Base-by-base conservation (phyloP, 2,888 invertebrate genomes). In the Drosophila niveifrons region DNA sequence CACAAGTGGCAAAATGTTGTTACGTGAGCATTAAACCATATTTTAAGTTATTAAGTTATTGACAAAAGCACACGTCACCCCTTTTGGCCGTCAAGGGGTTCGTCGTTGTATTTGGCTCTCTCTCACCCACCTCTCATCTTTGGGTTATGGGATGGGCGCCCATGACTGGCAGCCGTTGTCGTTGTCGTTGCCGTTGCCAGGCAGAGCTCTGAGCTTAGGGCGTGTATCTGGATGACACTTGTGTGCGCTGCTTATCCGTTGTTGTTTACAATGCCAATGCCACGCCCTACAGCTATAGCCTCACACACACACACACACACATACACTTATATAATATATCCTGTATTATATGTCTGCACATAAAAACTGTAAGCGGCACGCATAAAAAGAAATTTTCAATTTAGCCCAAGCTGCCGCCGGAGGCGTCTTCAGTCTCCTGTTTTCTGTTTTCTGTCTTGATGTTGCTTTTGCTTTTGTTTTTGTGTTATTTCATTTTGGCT, bases 11-110 rank as follows among this genome's bases (percentile, higher is more conserved):
- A 83, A 84, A 89, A 88, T 85, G 81, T 88, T 84, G 80, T 88
- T 82, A 88, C 78, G 78, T 82, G 84, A 86, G 77, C 82, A 89
- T 88, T 87, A 83, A 88, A 82, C 82, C 80, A 88, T 85, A 89
- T 88, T 89, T 90, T 85, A 87, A 85, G 83, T 87, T 88, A 90
- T 89, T 90, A 89, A 88, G 90, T 87, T 89, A 90, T 88, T 87
- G 89, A 90, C 80, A 88, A 77, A 85, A 84, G 79, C 77, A 78
- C 81, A 78, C 75, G 84, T 84, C 83, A 87, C 80, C 83, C 83
- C 75, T 75, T 75, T 84, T 17, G 29, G 44, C 15, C 39, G 3
- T n/a, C n/a, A 15, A 41, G 39, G 39, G 39, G 39, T 52, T 47
- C 15, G 34, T 56, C 15, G 47, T 56, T n/a, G 47, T 65, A 44